Evolutionary conservation across 2,888 invertebrate genomes (phyloP).

Genomic region (Agapostemon virescens): DNA sequence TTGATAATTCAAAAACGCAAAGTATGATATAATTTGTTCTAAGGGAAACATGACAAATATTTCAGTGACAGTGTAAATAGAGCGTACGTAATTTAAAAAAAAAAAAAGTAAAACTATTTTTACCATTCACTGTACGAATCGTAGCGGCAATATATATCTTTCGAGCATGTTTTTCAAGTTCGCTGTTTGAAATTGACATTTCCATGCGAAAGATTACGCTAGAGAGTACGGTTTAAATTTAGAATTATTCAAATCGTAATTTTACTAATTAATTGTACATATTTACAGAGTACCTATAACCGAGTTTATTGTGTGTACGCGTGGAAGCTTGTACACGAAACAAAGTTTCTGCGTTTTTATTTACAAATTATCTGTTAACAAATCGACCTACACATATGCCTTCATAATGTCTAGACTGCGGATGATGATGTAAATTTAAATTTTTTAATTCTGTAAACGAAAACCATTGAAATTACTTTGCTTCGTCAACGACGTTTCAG

Average conservation of each 20-base stretch:
- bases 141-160: slow-evolving; percentile 31
- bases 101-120: slow-evolving; percentile 57
- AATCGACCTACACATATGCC: neutral
- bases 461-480: neutral
- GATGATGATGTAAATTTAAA: neutral
- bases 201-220: slow-evolving; percentile 33
- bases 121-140: slow-evolving; percentile 48
- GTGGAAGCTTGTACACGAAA: slow-evolving; percentile 27
- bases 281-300: slow-evolving; percentile 51
- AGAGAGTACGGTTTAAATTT: slow-evolving; percentile 35
- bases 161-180: slow-evolving; percentile 39
- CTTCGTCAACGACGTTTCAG: neutral
- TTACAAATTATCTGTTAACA: slow-evolving; percentile 29
- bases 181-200: slow-evolving; percentile 40
- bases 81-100: slow-evolving; percentile 36
- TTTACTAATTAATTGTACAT: slow-evolving; percentile 41
- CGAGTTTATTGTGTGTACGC: slow-evolving; percentile 30
- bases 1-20: neutral
- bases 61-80: slow-evolving; percentile 51
- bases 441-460: neutral
- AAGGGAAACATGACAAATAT: slow-evolving; percentile 24
- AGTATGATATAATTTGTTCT: slow-evolving; percentile 20
- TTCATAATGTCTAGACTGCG: slow-evolving; percentile 17
- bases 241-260: slow-evolving; percentile 27
- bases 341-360: slow-evolving; percentile 24